Conservation (phyloP, 2,888 invertebrate genomes). For the Agrilus mali region DNA sequence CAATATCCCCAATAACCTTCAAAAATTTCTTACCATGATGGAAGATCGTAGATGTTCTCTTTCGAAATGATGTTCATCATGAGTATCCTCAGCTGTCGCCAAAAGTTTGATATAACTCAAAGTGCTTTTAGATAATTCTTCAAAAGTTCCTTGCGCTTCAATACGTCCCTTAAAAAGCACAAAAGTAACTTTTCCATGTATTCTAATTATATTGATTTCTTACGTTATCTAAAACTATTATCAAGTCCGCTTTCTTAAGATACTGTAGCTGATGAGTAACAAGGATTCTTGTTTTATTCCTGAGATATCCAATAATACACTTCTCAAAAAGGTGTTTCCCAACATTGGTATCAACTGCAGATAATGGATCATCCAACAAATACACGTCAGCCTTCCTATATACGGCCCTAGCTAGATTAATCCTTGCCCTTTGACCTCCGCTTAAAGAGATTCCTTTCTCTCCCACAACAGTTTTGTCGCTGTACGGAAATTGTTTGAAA, state of each 20-base stretch:
- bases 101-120: constrained; percentile 32
- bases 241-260: constrained; percentile 37
- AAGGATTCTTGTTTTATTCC: constrained; percentile 45
- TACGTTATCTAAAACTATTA: constrained; percentile 41
- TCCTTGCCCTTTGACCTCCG: constrained; percentile 68
- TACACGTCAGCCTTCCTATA: constrained; percentile 64
- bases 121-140: constrained; percentile 24
- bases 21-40: too few relatives aligned
- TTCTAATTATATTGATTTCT: constrained; percentile 2
- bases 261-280: constrained; percentile 61
- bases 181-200: not conserved
- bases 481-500: constrained; percentile 43
- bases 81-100: constrained; percentile 13
- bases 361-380: constrained; percentile 64
- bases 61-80: not conserved
- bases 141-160: constrained; percentile 25
- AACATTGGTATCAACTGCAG: constrained; percentile 67
- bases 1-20: too few relatives aligned
- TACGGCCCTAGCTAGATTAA: constrained; percentile 61
- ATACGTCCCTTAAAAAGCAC: constrained; percentile 6
- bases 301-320: constrained; percentile 45
- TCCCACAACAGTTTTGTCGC: constrained; percentile 40
- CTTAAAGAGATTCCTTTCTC: constrained; percentile 64
- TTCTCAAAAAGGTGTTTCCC: constrained; percentile 60
- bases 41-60: too few relatives aligned